A percentile compares a stretch with the other conserved stretches of the same genome.
These are phyloP conservation scores for Cosmia pyralina DNA, from an alignment of 2,888 invertebrate species.

Conservation along the genomic window DNA sequence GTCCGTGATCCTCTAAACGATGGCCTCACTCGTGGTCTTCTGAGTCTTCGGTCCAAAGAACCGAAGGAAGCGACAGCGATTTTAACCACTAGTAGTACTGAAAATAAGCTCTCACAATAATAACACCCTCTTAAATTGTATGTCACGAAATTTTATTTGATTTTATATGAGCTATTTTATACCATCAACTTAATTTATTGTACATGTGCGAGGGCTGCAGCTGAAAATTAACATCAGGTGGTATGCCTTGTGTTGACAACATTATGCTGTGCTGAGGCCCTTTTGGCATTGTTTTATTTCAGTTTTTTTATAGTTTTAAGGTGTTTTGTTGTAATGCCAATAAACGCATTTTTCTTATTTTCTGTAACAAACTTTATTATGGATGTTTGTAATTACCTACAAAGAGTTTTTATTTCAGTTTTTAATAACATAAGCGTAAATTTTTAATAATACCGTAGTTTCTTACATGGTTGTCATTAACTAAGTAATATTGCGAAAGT, in stretches of 20 bases:
- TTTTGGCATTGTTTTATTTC: background rate
- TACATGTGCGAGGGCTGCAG: background rate
- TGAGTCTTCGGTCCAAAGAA: background rate
- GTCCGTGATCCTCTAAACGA: conserved; percentile 56
- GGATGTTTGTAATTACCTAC: no score
- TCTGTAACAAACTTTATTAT: background rate
- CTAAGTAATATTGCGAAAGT: conserved; percentile 7
- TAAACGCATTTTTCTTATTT: background rate
- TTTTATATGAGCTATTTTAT: background rate
- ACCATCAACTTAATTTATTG: background rate
- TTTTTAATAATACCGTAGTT: background rate
- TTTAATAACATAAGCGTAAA: background rate
- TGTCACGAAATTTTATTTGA: background rate
- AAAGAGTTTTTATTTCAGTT: background rate
- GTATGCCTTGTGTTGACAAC: background rate
- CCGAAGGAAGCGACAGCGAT: conserved; percentile 12
- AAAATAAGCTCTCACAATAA: background rate
- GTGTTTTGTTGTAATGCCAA: background rate
- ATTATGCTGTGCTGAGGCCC: background rate
- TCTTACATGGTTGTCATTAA: conserved; percentile 11
- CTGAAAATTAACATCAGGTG: background rate
- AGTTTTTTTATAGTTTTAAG: background rate
- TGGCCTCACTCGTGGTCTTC: conserved; percentile 32
- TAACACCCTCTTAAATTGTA: background rate
- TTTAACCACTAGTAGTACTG: fast-evolving